Conservation (phyloP, 2,113 vertebrate species). For the Gavialis gangeticus region DNA sequence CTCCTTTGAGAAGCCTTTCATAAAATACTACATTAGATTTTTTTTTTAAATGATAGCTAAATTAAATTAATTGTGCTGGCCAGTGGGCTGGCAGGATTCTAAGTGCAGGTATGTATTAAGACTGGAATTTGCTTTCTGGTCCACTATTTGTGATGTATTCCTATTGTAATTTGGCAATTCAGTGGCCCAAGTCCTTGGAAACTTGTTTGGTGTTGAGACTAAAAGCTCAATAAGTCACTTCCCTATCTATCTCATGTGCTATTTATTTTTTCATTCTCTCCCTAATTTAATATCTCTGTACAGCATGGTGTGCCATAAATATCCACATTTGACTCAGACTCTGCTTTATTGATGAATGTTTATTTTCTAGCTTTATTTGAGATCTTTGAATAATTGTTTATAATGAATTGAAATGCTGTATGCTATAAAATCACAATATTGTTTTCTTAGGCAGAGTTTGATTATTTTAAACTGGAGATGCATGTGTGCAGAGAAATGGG, state of each 20-base stretch:
- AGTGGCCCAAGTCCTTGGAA: not conserved
- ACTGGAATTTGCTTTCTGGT: not conserved
- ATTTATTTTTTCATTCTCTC: not conserved
- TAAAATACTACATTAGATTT: not conserved
- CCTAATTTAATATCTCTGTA: slow-evolving; percentile 16
- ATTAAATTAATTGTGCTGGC: not conserved
- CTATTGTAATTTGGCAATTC: not conserved
- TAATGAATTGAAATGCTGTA: not conserved
- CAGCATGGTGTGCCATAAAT: not conserved
- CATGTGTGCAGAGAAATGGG: not conserved
- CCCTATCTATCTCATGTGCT: not conserved
- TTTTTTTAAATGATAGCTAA: not conserved
- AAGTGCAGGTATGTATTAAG: not conserved
- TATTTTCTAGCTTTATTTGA: not conserved
- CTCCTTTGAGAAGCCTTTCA: not conserved
- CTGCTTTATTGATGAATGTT: not conserved
- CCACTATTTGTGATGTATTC: not conserved
- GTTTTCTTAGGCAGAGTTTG: not conserved
- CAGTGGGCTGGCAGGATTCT: not conserved
- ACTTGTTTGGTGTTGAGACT: not conserved
- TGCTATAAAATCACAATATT: not conserved
- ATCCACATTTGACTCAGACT: not conserved
- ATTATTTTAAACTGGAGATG: not conserved
- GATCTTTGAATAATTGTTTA: not conserved
- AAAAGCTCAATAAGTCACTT: slow-evolving; percentile 14